phyloP scores from a whole-genome alignment of 2,113 vertebrate species.

The Coracopsis vasa region DNA sequence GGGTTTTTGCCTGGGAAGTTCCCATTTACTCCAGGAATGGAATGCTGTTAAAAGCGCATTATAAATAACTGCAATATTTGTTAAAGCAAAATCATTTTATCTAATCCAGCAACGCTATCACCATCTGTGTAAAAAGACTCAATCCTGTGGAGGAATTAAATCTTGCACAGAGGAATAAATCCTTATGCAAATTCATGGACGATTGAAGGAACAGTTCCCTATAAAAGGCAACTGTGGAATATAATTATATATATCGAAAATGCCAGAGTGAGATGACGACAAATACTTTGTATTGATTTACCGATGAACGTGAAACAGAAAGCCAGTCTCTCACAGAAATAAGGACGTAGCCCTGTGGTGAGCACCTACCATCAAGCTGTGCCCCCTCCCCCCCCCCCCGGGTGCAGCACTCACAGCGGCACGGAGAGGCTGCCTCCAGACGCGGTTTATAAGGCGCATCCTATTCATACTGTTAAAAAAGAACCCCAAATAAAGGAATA shows the following conservation, averaged over 20 bases:
- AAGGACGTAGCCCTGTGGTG: fast-evolving
- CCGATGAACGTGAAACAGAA: no score
- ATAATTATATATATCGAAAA: neutral
- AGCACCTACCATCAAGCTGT: fast-evolving
- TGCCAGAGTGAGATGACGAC: neutral
- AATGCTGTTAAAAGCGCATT: neutral
- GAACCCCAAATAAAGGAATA: fast-evolving
- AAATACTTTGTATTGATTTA: neutral
- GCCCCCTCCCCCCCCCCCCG: neutral
- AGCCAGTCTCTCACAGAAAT: fast-evolving
- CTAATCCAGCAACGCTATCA: neutral
- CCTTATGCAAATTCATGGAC: neutral
- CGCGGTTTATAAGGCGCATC: fast-evolving
- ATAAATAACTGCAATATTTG: neutral
- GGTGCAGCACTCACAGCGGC: neutral
- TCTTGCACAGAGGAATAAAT: neutral
- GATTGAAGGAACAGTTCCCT: neutral
- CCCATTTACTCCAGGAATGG: neutral
- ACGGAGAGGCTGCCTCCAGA: neutral
- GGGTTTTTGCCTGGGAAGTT: neutral
- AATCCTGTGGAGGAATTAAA: neutral
- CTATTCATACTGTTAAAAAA: fast-evolving
- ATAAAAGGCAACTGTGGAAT: neutral
- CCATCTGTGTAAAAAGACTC: neutral
- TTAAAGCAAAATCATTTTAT: neutral